phyloP scores from a whole-genome alignment of 1,140 invertebrate species.

The Orius insidiosus region DNA sequence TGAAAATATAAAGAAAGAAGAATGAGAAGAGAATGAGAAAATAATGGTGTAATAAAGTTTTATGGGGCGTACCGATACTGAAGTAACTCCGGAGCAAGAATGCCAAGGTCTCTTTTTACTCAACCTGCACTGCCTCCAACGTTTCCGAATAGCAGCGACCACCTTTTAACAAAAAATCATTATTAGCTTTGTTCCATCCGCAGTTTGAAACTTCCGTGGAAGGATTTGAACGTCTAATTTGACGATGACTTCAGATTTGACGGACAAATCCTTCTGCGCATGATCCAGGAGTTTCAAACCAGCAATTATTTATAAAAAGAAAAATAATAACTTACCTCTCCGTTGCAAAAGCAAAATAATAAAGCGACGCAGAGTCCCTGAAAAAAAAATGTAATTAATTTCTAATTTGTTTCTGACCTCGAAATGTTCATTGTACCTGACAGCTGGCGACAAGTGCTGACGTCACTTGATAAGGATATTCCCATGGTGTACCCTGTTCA shows the following conservation, averaged over 20 bases:
- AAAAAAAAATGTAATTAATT: conserved; percentile 24
- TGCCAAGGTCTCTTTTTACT: conserved; percentile 45
- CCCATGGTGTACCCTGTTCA: conserved; percentile 43
- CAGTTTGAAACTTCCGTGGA: too few species aligned
- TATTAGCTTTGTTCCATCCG: too few species aligned
- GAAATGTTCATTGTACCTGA: conserved; percentile 40
- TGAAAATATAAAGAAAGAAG: background rate
- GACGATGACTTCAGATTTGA: too few species aligned
- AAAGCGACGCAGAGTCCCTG: conserved; percentile 81
- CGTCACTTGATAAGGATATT: conserved; percentile 60
- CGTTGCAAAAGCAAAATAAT: conserved; percentile 90
- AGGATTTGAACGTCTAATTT: too few species aligned
- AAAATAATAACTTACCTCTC: conserved; percentile 47
- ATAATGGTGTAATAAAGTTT: too few species aligned
- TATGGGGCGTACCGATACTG: conserved; percentile 49
- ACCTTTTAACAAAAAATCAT: conserved; percentile 29
- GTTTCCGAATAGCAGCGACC: conserved; percentile 56
- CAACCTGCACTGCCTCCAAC: conserved; percentile 51
- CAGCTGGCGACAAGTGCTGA: conserved; percentile 71
- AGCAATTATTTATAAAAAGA: too few species aligned
- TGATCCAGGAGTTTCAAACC: too few species aligned
- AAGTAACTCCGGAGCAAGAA: conserved; percentile 57
- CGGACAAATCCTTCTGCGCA: too few species aligned
- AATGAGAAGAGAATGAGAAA: background rate
- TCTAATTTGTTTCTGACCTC: too few species aligned